Evolutionary conservation across 2,797 vertebrate genomes (phyloP).

Genomic region (Hypotaenidia okinawae): DNA sequence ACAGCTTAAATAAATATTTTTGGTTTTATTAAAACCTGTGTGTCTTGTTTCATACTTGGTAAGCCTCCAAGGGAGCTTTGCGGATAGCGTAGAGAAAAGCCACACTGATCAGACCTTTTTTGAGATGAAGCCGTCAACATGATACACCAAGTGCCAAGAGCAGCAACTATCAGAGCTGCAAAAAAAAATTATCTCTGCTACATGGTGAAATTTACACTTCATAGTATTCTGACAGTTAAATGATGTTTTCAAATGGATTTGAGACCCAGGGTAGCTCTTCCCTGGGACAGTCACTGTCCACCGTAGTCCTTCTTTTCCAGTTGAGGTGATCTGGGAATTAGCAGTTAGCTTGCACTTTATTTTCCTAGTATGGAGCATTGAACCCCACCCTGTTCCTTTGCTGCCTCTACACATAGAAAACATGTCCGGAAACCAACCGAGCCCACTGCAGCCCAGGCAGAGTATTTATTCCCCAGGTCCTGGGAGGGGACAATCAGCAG

Average conservation of each 20-base stretch:
- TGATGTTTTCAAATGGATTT: background rate
- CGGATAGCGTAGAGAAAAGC: rapidly evolving
- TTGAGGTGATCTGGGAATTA: background rate
- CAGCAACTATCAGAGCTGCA: background rate
- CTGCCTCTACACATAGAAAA: background rate
- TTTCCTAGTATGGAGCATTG: background rate
- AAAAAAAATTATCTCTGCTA: background rate
- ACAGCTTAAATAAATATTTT: constrained; percentile 80
- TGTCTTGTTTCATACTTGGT: background rate
- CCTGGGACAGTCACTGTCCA: background rate
- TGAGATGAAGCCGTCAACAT: background rate
- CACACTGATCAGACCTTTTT: background rate
- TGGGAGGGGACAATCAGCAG: rapidly evolving
- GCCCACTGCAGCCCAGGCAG: background rate
- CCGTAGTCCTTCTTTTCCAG: rapidly evolving
- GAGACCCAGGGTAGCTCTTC: background rate
- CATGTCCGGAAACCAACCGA: background rate
- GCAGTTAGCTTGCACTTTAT: background rate
- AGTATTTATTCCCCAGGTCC: background rate
- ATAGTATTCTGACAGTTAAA: background rate
- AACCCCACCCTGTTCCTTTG: background rate
- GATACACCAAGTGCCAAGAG: background rate
- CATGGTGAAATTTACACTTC: background rate
- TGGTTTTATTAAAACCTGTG: constrained; percentile 48
- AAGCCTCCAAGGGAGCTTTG: background rate